phyloP scores from a whole-genome alignment of 2,888 invertebrate species.

The Pediacus dermestoides region DNA sequence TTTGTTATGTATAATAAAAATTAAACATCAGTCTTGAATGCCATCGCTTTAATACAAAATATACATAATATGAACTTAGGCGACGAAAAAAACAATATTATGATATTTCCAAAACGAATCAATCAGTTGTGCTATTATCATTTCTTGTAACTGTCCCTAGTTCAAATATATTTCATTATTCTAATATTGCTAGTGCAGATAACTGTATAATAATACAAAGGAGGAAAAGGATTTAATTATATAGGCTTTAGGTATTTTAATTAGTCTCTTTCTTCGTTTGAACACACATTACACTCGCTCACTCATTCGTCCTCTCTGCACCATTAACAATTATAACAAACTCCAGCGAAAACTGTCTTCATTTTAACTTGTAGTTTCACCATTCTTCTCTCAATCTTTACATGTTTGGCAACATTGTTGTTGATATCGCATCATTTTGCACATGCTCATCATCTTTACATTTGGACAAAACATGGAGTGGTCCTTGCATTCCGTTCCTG shows the following conservation, averaged over 20 bases:
- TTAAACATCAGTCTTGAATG: conserved; percentile 34
- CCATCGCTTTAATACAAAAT: conserved; percentile 22
- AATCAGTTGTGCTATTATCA: too few species aligned
- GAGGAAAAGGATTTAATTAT: neutral
- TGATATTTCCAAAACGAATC: too few species aligned
- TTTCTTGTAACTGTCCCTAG: too few species aligned
- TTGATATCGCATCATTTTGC: conserved; percentile 77
- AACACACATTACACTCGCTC: neutral
- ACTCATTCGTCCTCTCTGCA: conserved; percentile 8
- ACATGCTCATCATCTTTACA: conserved; percentile 84
- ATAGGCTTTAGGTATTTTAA: conserved; percentile 2
- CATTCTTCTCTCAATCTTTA: conserved; percentile 30
- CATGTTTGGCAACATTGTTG: conserved; percentile 87
- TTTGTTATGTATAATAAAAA: conserved; percentile 13
- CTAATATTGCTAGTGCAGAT: too few species aligned
- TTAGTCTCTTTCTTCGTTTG: conserved; percentile 3
- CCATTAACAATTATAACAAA: conserved; percentile 6
- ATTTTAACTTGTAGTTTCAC: conserved; percentile 9
- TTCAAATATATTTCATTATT: too few species aligned
- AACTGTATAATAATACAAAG: neutral
- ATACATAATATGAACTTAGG: too few species aligned
- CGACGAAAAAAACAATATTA: too few species aligned
- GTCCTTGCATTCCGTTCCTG: conserved; percentile 72
- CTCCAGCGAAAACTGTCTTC: conserved; percentile 14
- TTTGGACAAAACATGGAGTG: conserved; percentile 82